Evolutionary conservation across 1,140 invertebrate species (phyloP), one percentile per base, ranked within the genome.

Genomic region (Ericerus pela): DNA sequence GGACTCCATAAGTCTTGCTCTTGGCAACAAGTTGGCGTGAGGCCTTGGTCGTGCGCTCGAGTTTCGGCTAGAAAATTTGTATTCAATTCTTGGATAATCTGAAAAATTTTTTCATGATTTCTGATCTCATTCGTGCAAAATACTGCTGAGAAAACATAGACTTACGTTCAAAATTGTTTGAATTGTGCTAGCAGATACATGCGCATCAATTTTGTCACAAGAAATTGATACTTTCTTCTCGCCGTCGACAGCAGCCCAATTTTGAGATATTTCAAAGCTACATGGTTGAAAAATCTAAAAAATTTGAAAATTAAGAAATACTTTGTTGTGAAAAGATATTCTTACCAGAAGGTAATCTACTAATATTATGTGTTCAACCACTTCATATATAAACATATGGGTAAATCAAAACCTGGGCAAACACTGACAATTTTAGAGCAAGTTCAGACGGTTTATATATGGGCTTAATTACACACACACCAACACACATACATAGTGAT

Each of bases 111-210:
- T n/a, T n/a, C n/a, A n/a, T n/a, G n/a, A n/a, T n/a, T n/a, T n/a
- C n/a, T n/a, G n/a, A n/a, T n/a, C n/a, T n/a, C n/a, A n/a, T n/a
- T n/a, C n/a, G n/a, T n/a, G n/a, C n/a, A n/a, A n/a, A 29, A 18
- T 55, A 28, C 16, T 30, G 8, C 14, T 53, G 4, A 8, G 53
- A 37, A 37, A 26, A n/a, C 22, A 54, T 27, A 12, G 55, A 73
- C 72, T 66, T 64, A 75, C 73, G 61, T 76, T 76, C 60, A 73
- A 69, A 11, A 81, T 64, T 38, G 84, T 82, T 59, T 81, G 80
- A 1, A 88, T 75, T 6, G 82, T 80, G 37, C 79, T 78, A n/a
- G 81, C 75, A 22, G 82, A 84, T 1, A 89, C 64, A 64, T 85
- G 79, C 11, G 88, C 60, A 64, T 85, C 77, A 16, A 90, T 69